Evolutionary conservation across 53 echinoderm and acorn worm species (phyloP), one percentile per base, ranked within the genome.

Genomic region (Stichopus horrens): DNA sequence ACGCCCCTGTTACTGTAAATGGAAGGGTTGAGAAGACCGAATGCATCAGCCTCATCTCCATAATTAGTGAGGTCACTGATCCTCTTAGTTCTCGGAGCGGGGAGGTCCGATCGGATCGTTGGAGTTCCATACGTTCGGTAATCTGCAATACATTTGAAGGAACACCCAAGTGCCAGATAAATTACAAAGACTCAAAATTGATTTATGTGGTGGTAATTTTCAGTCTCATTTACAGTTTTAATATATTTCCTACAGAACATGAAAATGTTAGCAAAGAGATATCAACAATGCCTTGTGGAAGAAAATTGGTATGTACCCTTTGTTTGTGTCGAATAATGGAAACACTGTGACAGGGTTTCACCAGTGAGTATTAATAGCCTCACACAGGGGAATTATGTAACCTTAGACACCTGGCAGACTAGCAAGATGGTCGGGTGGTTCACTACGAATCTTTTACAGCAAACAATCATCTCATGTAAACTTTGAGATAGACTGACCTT

Each of bases 1-100:
- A 96, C 91, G n/a, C 99, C 99, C 74, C 91, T 94, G 60, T 99
- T 99, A 75, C 96, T 99, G 87, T 99, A 99, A 11, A 99, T 88
- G 6, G 96, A 96, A 54, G 99, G 99, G 66, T 98, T 98, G 59
- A 94, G 88, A 52, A 98, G 86, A 18, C 99, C 99, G 19, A 88
- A 93, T 10, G 99, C 93, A 88, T 98, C 92, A 4, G 99, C 96
- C 20, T 95, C 96, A 66, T 98, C 99, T 54, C 99, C 99, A 73
- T 98, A 98, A 75, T 96, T 98, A 55, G 90, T 98, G 8, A 90
- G 90, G 74, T 98, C 99, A 10, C 95, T 95, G 68, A 98, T 96
- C 59, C 99, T 94, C 80, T 96, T 96, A 8, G 88, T 89, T 71
- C 94, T 89, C 0, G 99, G 99, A 60, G 93, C 95, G 10, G 99